Evolutionary conservation across 2,797 vertebrate species (phyloP).

Genomic region (Anniella stebbinsi): DNA sequence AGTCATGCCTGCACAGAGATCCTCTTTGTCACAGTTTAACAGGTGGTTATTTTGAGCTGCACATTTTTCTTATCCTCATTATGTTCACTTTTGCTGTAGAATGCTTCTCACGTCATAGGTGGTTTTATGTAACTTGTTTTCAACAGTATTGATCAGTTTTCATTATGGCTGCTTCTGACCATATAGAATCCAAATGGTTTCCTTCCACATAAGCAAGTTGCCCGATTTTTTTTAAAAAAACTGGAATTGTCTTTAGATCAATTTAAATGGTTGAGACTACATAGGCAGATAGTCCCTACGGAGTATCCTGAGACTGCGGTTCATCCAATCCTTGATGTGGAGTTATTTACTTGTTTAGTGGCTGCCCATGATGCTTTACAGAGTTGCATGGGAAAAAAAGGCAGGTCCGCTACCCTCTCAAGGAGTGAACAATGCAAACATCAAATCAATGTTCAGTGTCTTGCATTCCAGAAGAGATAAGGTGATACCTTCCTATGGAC

Average conservation of each 20-base stretch:
- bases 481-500: not conserved
- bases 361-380: not conserved
- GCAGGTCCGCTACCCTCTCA: not conserved
- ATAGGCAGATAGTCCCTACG: rapidly evolving
- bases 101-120: rapidly evolving
- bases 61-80: not conserved
- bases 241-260: not conserved
- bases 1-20: not conserved
- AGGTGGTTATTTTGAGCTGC: not conserved
- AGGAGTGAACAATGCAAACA: not conserved
- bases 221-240: not conserved
- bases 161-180: rapidly evolving
- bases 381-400: too few relatives aligned
- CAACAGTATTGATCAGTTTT: not conserved
- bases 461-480: not conserved
- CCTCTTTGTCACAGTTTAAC: not conserved
- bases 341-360: not conserved
- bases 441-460: not conserved
- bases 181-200: not conserved
- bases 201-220: not conserved
- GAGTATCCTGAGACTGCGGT: not conserved
- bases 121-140: not conserved
- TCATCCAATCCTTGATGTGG: not conserved
- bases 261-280: rapidly evolving
- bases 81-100: rapidly evolving